A percentile compares a stretch with the other conserved stretches of the same genome.
Conservation (phyloP, 1,140 invertebrate genomes). For the Heliothis subflexa region DNA sequence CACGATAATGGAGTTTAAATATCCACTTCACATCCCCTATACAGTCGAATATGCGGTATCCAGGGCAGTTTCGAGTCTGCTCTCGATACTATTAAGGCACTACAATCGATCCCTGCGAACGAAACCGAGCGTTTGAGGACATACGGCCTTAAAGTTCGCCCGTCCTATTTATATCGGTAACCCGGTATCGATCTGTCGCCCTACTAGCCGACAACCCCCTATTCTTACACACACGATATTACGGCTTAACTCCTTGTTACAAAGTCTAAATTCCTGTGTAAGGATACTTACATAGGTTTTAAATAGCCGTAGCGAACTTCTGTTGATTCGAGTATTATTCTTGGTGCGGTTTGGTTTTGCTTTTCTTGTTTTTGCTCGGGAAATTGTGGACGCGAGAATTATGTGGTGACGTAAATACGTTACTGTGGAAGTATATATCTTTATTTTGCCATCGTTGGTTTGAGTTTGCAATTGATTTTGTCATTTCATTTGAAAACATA, state of each 20-base stretch:
- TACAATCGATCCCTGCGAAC: slow-evolving; percentile 60
- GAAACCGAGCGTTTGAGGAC: slow-evolving; percentile 70
- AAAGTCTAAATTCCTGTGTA: slow-evolving; percentile 68
- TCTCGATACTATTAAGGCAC: slow-evolving; percentile 31
- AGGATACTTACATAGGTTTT: slow-evolving; percentile 52
- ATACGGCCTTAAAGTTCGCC: slow-evolving; percentile 73
- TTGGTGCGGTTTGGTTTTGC: slow-evolving; percentile 43
- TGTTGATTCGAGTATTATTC: slow-evolving; percentile 59
- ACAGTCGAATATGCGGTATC: not conserved
- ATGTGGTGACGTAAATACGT: slow-evolving; percentile 39
- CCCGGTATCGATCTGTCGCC: slow-evolving; percentile 80
- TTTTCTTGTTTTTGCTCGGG: slow-evolving; percentile 52
- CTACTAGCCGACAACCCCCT: slow-evolving; percentile 79
- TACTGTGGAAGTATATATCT: slow-evolving; percentile 1
- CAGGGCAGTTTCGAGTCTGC: slow-evolving; percentile 2
- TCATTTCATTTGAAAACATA: no score
- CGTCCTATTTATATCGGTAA: slow-evolving; percentile 83
- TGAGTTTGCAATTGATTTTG: slow-evolving; percentile 7
- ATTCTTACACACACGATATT: slow-evolving; percentile 62
- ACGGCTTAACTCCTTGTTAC: slow-evolving; percentile 62
- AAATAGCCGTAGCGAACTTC: slow-evolving; percentile 65
- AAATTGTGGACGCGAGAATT: slow-evolving; percentile 22
- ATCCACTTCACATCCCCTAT: slow-evolving; percentile 24
- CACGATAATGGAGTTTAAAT: slow-evolving; percentile 15
- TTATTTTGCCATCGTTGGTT: slow-evolving; percentile 2